Evolutionary conservation across 30 jellyfish, hydroid and myxozoan species (phyloP).

Genomic region (Hydra vulgaris): DNA sequence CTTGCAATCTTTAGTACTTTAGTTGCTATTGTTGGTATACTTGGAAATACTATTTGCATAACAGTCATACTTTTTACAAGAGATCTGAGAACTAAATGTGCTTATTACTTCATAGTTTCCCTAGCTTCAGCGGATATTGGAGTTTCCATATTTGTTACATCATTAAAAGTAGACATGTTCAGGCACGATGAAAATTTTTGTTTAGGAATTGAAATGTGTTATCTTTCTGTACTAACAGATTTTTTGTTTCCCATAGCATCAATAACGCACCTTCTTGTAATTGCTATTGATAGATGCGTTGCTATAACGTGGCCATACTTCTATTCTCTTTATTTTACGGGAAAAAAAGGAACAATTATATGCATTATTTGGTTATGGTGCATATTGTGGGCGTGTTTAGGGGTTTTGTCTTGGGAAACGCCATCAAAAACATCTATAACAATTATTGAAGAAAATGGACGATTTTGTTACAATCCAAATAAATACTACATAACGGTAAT

Average conservation of each 20-base stretch:
- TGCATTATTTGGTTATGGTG: constrained; percentile 19
- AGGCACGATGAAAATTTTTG: constrained; percentile 25
- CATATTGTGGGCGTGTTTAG: constrained; percentile 24
- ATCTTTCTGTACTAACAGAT: constrained; percentile 4
- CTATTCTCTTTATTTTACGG: constrained; percentile 15
- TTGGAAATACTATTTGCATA: constrained; percentile 15
- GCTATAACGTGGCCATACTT: constrained; percentile 24
- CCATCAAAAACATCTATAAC: background rate
- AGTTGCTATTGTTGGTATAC: constrained; percentile 7
- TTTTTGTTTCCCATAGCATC: constrained; percentile 20
- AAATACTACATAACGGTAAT: constrained; percentile 6
- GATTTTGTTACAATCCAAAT: constrained; percentile 11
- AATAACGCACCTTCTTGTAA: constrained; percentile 9
- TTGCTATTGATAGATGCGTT: constrained; percentile 22
- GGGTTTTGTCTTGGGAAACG: constrained; percentile 18
- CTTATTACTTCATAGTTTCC: constrained; percentile 20
- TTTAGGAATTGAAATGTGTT: background rate
- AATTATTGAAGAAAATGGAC: constrained; percentile 5
- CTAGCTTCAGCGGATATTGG: constrained; percentile 31
- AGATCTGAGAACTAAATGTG: constrained; percentile 3
- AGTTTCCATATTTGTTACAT: background rate
- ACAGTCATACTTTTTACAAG: constrained; percentile 8
- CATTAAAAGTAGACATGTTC: background rate
- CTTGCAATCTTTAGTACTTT: background rate
- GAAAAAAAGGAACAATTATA: constrained; percentile 4